Conservation (phyloP, 2,113 vertebrate genomes). For the Tauraco erythrolophus region DNA sequence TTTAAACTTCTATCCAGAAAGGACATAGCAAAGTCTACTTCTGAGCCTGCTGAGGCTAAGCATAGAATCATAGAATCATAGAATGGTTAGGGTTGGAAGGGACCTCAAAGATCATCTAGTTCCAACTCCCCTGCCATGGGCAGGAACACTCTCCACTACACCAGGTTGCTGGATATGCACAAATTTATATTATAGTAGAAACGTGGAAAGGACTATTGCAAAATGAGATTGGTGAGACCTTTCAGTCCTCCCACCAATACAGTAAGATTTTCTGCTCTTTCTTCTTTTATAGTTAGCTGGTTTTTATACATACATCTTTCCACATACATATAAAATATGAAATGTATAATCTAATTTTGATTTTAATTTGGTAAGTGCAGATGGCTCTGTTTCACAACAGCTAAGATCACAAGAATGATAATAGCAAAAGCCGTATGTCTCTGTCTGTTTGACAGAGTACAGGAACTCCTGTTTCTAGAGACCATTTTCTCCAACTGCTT, state of each 20-base stretch:
- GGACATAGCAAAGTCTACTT: not conserved
- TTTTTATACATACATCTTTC: not conserved
- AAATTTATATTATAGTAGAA: not conserved
- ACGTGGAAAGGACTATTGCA: not conserved
- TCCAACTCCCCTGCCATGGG: too few relatives aligned
- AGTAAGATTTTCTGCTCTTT: not conserved
- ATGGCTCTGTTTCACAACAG: slow-evolving; percentile 33
- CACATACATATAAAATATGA: not conserved
- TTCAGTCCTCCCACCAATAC: not conserved
- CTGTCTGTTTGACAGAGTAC: not conserved
- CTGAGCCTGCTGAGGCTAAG: not conserved
- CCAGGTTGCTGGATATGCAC: too few relatives aligned
- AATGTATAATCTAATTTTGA: not conserved
- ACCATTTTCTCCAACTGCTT: not conserved
- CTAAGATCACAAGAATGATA: not conserved
- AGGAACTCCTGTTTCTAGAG: not conserved
- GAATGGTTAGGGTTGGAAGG: too few relatives aligned
- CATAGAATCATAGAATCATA: too few relatives aligned
- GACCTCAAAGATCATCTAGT: too few relatives aligned
- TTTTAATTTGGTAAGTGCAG: not conserved
- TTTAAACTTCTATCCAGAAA: not conserved
- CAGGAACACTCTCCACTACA: too few relatives aligned
- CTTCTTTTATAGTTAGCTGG: not conserved
- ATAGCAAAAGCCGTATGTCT: not conserved
- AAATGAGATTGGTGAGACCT: not conserved